phyloP scores from a whole-genome alignment of 2,113 vertebrate species.

The Typhlomys cinereus region DNA sequence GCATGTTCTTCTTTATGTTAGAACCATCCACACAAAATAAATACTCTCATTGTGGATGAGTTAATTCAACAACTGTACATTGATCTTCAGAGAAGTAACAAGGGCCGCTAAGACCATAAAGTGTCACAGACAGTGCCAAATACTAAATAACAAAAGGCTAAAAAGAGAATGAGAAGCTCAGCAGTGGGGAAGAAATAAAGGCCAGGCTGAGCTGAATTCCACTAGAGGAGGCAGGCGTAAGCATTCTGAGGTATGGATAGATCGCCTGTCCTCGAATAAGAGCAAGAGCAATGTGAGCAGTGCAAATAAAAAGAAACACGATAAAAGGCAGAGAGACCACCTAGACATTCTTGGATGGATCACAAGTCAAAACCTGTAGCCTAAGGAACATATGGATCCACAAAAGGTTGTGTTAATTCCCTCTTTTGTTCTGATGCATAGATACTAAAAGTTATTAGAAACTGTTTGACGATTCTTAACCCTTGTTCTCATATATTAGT shows the following conservation, averaged over 20 bases:
- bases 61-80: background rate
- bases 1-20: background rate
- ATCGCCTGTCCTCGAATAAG: too few relatives aligned
- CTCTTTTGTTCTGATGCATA: background rate
- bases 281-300: too few relatives aligned
- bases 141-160: background rate
- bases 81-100: background rate
- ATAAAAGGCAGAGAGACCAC: background rate
- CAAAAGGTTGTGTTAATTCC: too few relatives aligned
- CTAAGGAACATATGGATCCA: background rate
- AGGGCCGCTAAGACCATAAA: background rate
- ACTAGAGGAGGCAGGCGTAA: background rate
- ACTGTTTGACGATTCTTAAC: background rate
- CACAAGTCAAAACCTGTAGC: background rate
- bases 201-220: background rate
- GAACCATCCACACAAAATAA: background rate
- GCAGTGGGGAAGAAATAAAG: background rate
- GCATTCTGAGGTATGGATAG: background rate
- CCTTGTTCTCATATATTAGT: background rate
- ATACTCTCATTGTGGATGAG: background rate
- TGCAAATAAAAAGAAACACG: background rate
- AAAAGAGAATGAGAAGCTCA: accelerated
- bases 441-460: background rate
- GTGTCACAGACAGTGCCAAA: background rate
- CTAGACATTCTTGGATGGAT: accelerated